phyloP scores from a whole-genome alignment of 2,888 invertebrate species.

The Acanthopleura granulata region DNA sequence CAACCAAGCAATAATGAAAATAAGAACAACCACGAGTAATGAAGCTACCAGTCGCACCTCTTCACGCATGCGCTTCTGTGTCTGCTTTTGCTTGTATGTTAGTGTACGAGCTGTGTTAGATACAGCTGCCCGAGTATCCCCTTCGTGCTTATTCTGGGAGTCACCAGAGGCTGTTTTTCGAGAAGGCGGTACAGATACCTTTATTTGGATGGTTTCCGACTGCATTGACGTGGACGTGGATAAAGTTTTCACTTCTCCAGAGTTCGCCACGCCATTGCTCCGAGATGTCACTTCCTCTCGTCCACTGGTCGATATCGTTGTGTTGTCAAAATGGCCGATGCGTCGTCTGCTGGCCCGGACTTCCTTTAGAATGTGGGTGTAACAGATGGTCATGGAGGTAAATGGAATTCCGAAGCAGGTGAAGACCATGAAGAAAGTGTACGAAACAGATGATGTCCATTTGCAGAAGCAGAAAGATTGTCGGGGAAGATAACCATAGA shows the following conservation, averaged over 20 bases:
- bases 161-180: background rate
- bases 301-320: background rate
- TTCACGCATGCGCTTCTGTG: conserved; percentile 33
- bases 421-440: conserved; percentile 61
- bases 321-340: background rate
- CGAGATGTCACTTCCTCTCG: background rate
- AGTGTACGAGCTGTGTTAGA: too few species aligned
- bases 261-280: background rate
- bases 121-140: background rate
- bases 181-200: background rate
- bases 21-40: conserved; percentile 50
- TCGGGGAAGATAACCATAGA: conserved; percentile 48
- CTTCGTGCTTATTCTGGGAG: background rate
- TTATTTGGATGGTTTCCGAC: background rate
- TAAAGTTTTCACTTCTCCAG: background rate
- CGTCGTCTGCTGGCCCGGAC: conserved; percentile 40
- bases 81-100: background rate
- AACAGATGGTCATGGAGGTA: conserved; percentile 56
- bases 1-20: conserved; percentile 61
- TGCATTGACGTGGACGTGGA: background rate
- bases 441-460: conserved; percentile 52
- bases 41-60: conserved; percentile 50
- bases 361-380: conserved; percentile 45
- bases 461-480: conserved; percentile 62
- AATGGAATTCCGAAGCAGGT: conserved; percentile 60